phyloP scores from a whole-genome alignment of 2,113 vertebrate genomes.

The Malurus elegans region DNA sequence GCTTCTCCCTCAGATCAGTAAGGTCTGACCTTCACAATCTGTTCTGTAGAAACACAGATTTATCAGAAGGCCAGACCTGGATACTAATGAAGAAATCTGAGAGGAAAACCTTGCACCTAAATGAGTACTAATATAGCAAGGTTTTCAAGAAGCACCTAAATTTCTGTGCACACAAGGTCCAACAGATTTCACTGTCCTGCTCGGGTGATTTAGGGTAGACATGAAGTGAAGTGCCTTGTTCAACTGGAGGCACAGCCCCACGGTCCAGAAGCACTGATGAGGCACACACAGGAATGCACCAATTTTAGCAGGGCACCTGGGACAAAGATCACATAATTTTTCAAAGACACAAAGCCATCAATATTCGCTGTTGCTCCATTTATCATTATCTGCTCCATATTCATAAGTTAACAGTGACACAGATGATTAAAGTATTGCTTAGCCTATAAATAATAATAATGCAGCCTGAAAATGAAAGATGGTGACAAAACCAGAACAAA shows the following conservation, averaged over 20 bases:
- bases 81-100: background rate
- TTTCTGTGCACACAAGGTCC: background rate
- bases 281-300: background rate
- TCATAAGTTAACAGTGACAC: slow-evolving; percentile 66
- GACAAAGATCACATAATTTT: slow-evolving; percentile 40
- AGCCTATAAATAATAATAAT: slow-evolving; percentile 64
- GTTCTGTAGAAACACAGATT: background rate
- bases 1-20: background rate
- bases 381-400: slow-evolving; percentile 64
- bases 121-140: slow-evolving; percentile 19
- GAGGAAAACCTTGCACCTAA: slow-evolving; percentile 15
- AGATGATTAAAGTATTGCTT: slow-evolving; percentile 67
- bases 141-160: background rate
- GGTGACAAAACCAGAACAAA: slow-evolving; percentile 54
- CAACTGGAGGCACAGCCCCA: background rate
- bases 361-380: slow-evolving; percentile 62
- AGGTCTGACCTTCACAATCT: rapidly evolving
- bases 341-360: slow-evolving; percentile 56
- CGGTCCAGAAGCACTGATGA: background rate
- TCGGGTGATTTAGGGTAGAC: background rate
- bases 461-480: slow-evolving; percentile 55
- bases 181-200: background rate
- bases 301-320: slow-evolving; percentile 32
- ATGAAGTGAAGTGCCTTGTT: background rate
- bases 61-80: background rate